These are phyloP conservation scores for Camelus dromedarius DNA, from an alignment of 2,113 vertebrate genomes.

Conservation along the genomic window DNA sequence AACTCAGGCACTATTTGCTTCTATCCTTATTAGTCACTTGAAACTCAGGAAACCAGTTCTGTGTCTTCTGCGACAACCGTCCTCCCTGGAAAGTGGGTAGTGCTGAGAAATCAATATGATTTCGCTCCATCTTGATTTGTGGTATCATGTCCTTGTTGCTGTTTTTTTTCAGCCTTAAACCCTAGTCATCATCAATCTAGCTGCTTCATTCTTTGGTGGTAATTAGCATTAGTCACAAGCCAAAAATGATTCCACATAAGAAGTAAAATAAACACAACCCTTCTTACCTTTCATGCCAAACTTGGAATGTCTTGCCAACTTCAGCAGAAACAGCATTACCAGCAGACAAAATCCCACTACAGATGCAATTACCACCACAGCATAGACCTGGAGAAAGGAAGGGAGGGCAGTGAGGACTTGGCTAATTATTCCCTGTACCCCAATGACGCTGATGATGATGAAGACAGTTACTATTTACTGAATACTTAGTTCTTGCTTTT, in stretches of 20 bases:
- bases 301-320: conserved; percentile 98
- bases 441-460: neutral
- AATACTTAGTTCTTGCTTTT: neutral
- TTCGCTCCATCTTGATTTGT: conserved; percentile 43
- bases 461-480: neutral
- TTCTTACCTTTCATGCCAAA: conserved; percentile 99
- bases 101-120: conserved; percentile 47
- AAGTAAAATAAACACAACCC: conserved; percentile 66
- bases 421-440: neutral
- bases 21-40: neutral
- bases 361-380: conserved; percentile 97
- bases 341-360: conserved; percentile 96
- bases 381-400: conserved; percentile 91
- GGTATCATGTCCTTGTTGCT: conserved; percentile 36
- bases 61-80: neutral
- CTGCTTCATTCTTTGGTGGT: conserved; percentile 54
- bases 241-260: conserved; percentile 65
- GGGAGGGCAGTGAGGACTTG: neutral
- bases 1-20: neutral
- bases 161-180: conserved; percentile 59
- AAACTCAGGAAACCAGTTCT: neutral
- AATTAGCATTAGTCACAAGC: conserved; percentile 73
- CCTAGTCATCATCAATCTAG: conserved; percentile 19
- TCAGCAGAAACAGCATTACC: conserved; percentile 96
- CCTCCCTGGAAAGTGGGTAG: conserved; percentile 3